A percentile compares a stretch with the other conserved stretches of the same genome.
phyloP scores from a whole-genome alignment of 2,113 vertebrate genomes.

The Tinamus guttatus region DNA sequence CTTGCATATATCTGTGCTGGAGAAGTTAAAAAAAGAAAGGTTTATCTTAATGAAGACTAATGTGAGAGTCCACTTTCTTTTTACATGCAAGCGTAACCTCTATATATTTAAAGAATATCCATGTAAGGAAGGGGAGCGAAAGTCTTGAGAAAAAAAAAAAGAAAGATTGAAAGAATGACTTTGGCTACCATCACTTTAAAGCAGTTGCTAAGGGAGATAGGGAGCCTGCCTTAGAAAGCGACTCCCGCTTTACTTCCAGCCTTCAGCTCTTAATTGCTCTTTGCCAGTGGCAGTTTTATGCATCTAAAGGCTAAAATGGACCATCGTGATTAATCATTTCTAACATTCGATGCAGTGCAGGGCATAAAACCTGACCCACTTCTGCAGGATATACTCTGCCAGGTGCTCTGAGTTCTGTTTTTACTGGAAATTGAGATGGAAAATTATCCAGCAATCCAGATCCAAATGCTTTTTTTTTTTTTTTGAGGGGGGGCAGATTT shows the following conservation, averaged over 20 bases:
- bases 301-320: background rate
- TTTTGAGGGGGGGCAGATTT: background rate
- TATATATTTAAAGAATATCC: no score
- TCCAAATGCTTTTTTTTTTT: background rate
- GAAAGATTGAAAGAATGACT: background rate
- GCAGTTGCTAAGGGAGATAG: background rate
- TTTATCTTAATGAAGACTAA: background rate
- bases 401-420: background rate
- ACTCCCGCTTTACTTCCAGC: background rate
- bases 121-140: background rate
- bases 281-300: background rate
- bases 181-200: background rate
- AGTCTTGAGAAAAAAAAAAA: background rate
- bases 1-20: background rate
- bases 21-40: background rate
- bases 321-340: background rate
- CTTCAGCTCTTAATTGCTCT: background rate
- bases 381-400: background rate
- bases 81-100: background rate
- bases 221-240: background rate
- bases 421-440: background rate
- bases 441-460: background rate
- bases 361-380: background rate
- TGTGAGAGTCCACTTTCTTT: background rate
- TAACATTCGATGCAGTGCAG: background rate